Evolutionary conservation across 2,888 invertebrate genomes (phyloP).

Genomic region (Epinotia ramella): DNA sequence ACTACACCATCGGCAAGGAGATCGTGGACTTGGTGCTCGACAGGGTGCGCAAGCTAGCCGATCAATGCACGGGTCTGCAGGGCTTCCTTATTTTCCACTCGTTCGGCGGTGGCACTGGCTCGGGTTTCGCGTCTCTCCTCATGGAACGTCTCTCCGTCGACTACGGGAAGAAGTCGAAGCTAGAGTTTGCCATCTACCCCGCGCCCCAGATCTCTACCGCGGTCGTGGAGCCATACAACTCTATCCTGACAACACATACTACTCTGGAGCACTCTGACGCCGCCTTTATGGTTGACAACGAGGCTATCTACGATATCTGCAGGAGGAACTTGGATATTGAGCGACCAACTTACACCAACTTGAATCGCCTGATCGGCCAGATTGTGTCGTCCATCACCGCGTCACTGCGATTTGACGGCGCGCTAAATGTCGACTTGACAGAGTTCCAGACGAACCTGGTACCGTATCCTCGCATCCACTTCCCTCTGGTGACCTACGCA

Average conservation of each 20-base stretch:
- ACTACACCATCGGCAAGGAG: conserved; percentile 98
- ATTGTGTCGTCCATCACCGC: conserved; percentile 97
- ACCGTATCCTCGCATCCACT: conserved; percentile 97
- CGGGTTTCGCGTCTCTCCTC: conserved; percentile 96
- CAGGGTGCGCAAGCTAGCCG: conserved; percentile 93
- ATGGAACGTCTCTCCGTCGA: conserved; percentile 98
- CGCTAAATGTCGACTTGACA: conserved; percentile 95
- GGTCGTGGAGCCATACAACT: conserved; percentile 98
- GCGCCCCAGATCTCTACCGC: conserved; percentile 96
- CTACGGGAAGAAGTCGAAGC: conserved; percentile 97
- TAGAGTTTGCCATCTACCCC: conserved; percentile 98
- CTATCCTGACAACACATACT: conserved; percentile 97
- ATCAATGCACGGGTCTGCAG: conserved; percentile 96
- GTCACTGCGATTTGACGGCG: conserved; percentile 95
- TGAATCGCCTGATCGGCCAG: conserved; percentile 97
- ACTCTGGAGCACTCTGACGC: conserved; percentile 97
- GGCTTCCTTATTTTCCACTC: conserved; percentile 98
- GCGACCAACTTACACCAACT: conserved; percentile 97
- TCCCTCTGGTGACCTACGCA: conserved; percentile 96
- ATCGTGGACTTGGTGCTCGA: conserved; percentile 96
- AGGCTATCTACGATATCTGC: conserved; percentile 96
- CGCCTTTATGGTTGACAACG: conserved; percentile 97
- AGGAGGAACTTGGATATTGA: conserved; percentile 97
- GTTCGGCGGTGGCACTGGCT: conserved; percentile 96
- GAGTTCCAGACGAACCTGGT: conserved; percentile 97